phyloP scores from a whole-genome alignment of 2,888 invertebrate genomes.

The Atethmia centrago region DNA sequence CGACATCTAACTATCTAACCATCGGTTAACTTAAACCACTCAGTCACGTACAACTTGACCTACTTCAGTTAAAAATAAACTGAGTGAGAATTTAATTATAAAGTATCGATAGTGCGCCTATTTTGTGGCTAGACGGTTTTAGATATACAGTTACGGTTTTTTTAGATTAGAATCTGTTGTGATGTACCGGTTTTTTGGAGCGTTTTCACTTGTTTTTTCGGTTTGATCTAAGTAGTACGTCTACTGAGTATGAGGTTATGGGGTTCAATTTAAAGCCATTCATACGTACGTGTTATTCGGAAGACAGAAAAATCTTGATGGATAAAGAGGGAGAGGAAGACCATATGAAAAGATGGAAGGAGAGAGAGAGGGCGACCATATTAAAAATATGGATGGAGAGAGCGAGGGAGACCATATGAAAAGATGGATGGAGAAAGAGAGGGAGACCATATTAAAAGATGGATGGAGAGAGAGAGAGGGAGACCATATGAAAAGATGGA shows the following conservation, averaged over 20 bases:
- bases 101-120: constrained; percentile 54
- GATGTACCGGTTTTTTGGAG: constrained; percentile 33
- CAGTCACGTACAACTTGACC: constrained; percentile 58
- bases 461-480: neutral
- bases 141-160: constrained; percentile 44
- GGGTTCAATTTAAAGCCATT: neutral
- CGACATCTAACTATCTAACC: constrained; percentile 28
- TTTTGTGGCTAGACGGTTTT: constrained; percentile 48
- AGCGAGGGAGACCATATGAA: too few species aligned
- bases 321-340: too few species aligned
- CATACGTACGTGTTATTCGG: too few species aligned
- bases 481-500: neutral
- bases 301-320: neutral
- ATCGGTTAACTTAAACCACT: constrained; percentile 42
- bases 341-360: neutral
- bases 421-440: too few species aligned
- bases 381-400: neutral
- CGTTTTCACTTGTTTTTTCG: constrained; percentile 1
- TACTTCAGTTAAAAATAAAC: constrained; percentile 59
- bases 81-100: constrained; percentile 58
- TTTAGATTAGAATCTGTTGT: constrained; percentile 33
- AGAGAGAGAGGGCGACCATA: neutral
- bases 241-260: neutral
- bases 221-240: neutral
- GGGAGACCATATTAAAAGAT: neutral